phyloP scores from a whole-genome alignment of 2,888 invertebrate genomes.

The Brenthis daphne region DNA sequence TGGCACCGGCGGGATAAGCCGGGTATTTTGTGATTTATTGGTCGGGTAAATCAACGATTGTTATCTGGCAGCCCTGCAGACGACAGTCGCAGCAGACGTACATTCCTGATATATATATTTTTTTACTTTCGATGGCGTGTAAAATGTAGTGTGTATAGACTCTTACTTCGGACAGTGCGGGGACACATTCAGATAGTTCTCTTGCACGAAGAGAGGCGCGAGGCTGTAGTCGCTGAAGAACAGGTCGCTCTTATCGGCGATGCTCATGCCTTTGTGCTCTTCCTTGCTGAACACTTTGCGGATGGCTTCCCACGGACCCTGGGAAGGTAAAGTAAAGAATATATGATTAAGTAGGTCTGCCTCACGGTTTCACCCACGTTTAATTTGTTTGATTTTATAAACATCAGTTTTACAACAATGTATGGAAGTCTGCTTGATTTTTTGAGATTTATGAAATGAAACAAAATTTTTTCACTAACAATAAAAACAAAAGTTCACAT shows the following conservation, averaged over 20 bases:
- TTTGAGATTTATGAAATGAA: too few species aligned
- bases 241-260: conserved; percentile 92
- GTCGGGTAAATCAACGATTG: too few species aligned
- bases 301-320: conserved; percentile 97
- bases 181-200: conserved; percentile 94
- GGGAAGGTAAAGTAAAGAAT: conserved; percentile 22
- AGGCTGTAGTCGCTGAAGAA: conserved; percentile 99
- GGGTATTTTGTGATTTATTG: too few species aligned
- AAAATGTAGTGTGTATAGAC: too few species aligned
- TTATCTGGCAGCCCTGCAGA: neutral
- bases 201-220: conserved; percentile 98
- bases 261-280: conserved; percentile 89
- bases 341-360: neutral
- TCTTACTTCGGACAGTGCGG: conserved; percentile 86
- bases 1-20: too few species aligned
- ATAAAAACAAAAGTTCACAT: neutral
- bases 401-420: too few species aligned
- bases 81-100: too few species aligned
- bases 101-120: too few species aligned
- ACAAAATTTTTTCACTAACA: neutral
- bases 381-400: too few species aligned
- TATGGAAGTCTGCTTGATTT: too few species aligned
- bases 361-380: too few species aligned
- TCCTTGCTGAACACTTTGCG: conserved; percentile 92
- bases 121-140: too few species aligned